Conservation (phyloP, 37 sponge, comb jelly and placozoan genomes). For the Crambe crambe region DNA sequence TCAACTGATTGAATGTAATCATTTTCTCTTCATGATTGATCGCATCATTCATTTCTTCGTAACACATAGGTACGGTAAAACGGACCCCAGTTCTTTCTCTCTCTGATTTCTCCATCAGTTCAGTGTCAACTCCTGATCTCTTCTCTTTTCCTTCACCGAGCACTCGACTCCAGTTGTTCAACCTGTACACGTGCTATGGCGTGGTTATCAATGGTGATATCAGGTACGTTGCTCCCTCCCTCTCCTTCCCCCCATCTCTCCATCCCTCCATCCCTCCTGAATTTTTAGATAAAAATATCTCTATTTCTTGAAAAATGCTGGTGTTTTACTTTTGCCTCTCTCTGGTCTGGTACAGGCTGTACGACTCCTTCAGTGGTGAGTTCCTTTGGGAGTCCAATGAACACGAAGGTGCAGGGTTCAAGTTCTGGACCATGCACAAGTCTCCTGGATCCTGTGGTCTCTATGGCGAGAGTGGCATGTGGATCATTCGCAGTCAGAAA, state of each 20-base stretch:
- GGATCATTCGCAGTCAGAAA: conserved; percentile 47
- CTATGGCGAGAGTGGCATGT: conserved; percentile 46
- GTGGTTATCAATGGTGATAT: conserved; percentile 48
- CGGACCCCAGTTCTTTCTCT: neutral
- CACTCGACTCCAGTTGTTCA: conserved; percentile 25
- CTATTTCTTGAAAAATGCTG: too few relatives aligned
- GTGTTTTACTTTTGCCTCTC: too few relatives aligned
- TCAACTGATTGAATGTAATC: too few relatives aligned
- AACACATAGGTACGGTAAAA: neutral
- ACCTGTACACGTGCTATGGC: conserved; percentile 57
- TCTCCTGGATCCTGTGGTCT: conserved; percentile 27
- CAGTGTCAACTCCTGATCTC: neutral
- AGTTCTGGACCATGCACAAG: conserved; percentile 28
- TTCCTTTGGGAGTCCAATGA: conserved; percentile 66
- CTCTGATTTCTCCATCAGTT: conserved; percentile 1
- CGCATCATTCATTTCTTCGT: neutral
- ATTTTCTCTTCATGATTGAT: neutral
- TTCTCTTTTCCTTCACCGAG: conserved; percentile 7
- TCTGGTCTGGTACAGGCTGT: too few relatives aligned
- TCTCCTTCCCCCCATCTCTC: neutral
- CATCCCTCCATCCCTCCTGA: neutral
- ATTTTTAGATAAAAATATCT: too few relatives aligned
- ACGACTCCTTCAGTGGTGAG: conserved; percentile 65
- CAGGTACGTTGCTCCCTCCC: conserved; percentile 27
- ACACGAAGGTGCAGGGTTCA: conserved; percentile 37